Evolutionary conservation across 2,113 vertebrate species (phyloP).

Genomic region (Labeo rohita): DNA sequence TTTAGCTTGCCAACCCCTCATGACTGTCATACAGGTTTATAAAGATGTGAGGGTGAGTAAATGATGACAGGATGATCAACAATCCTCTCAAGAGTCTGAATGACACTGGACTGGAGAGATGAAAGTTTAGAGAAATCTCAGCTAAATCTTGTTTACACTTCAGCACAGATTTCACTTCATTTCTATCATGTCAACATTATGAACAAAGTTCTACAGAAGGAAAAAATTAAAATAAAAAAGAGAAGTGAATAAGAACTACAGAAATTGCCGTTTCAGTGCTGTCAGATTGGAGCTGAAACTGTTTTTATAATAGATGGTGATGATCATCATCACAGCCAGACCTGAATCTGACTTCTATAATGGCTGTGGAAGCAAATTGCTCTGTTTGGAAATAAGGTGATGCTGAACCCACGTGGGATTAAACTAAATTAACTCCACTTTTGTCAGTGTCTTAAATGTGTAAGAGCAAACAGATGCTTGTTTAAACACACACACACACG

Average conservation of each 20-base stretch:
- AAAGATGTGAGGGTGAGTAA: not conserved
- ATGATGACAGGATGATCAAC: not conserved
- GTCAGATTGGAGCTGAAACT: not conserved
- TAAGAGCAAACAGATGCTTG: not conserved
- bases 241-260: not conserved
- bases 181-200: not conserved
- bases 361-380: not conserved
- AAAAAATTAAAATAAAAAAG: not conserved
- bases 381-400: not conserved
- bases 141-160: not conserved
- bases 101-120: not conserved
- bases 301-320: not conserved
- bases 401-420: constrained; percentile 3
- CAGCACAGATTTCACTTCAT: not conserved
- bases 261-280: not conserved
- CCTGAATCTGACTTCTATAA: not conserved
- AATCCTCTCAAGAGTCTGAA: not conserved
- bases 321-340: not conserved
- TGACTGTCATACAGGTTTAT: not conserved
- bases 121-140: not conserved
- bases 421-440: constrained; percentile 44
- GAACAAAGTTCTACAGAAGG: not conserved
- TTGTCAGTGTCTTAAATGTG: not conserved
- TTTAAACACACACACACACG: not conserved
- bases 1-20: too few species aligned